Conservation (phyloP, 2,888 invertebrate species). For the Gonocerus acuteangulatus region DNA sequence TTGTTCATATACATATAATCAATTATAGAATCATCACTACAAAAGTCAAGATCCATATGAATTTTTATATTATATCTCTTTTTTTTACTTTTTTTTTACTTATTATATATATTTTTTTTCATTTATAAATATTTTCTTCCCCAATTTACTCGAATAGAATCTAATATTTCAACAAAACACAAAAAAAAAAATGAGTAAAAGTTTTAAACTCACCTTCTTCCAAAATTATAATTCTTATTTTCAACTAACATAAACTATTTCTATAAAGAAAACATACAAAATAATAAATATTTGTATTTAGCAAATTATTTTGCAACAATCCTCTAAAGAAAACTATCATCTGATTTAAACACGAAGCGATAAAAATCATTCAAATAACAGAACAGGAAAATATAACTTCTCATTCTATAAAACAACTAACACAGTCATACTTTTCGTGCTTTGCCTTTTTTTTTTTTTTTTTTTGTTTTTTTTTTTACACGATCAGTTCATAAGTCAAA, state of each 20-base stretch:
- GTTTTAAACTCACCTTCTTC: slow-evolving; percentile 8
- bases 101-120: slow-evolving; percentile 1
- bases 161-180: slow-evolving; percentile 21
- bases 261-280: slow-evolving; percentile 19
- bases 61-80: neutral
- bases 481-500: neutral
- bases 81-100: slow-evolving; percentile 8
- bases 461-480: too few relatives aligned
- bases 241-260: slow-evolving; percentile 21
- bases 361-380: slow-evolving; percentile 11
- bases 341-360: neutral
- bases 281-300: slow-evolving; percentile 18
- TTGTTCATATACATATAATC: slow-evolving; percentile 3
- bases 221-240: slow-evolving; percentile 20
- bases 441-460: too few relatives aligned
- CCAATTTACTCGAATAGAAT: neutral
- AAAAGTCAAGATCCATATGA: slow-evolving; percentile 9
- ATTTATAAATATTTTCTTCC: slow-evolving; percentile 8
- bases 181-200: slow-evolving; percentile 11
- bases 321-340: slow-evolving; percentile 16
- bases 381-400: slow-evolving; percentile 10
- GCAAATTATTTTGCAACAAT: slow-evolving; percentile 16
- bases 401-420: slow-evolving; percentile 12
- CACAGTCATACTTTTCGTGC: neutral
- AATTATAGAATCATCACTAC: neutral